Percentiles rank a stretch among this genome's conserved stretches.
These are phyloP conservation scores for Muscicapa adusta DNA, from an alignment of 2,113 vertebrate species.

Conservation along the genomic window DNA sequence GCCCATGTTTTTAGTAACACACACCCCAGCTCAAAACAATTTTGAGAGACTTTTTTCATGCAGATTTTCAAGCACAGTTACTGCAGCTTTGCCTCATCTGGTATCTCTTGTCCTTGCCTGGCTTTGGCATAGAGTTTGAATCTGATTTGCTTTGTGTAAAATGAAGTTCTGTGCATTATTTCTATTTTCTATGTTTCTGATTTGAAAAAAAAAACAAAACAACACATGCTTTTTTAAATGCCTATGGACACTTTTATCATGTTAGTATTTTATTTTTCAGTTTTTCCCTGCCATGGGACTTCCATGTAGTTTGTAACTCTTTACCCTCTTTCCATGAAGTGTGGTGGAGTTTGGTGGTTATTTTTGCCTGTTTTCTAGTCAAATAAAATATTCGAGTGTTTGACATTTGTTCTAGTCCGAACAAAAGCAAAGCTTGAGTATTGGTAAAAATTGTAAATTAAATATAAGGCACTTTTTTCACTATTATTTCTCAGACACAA, in stretches of 20 bases:
- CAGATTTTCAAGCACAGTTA: background rate
- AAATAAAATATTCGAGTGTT: background rate
- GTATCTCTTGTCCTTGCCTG: background rate
- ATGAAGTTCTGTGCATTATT: rapidly evolving
- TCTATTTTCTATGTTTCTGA: background rate
- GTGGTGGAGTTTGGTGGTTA: background rate
- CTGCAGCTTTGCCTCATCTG: background rate
- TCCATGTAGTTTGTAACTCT: rapidly evolving
- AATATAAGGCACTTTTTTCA: background rate
- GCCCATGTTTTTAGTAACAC: background rate
- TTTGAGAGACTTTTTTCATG: background rate
- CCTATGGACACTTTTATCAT: rapidly evolving
- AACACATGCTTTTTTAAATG: background rate
- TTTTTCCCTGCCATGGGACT: background rate
- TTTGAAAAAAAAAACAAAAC: background rate
- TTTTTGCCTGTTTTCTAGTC: background rate
- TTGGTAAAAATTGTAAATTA: background rate
- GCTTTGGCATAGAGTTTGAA: background rate
- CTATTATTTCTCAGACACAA: background rate
- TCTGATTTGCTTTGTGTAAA: background rate
- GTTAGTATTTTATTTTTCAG: background rate
- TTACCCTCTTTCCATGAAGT: background rate
- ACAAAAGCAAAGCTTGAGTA: background rate
- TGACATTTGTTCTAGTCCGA: rapidly evolving
- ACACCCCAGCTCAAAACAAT: background rate